These are phyloP conservation scores for Lochmaea capreae DNA, from an alignment of 2,888 invertebrate genomes.

Conservation along the genomic window DNA sequence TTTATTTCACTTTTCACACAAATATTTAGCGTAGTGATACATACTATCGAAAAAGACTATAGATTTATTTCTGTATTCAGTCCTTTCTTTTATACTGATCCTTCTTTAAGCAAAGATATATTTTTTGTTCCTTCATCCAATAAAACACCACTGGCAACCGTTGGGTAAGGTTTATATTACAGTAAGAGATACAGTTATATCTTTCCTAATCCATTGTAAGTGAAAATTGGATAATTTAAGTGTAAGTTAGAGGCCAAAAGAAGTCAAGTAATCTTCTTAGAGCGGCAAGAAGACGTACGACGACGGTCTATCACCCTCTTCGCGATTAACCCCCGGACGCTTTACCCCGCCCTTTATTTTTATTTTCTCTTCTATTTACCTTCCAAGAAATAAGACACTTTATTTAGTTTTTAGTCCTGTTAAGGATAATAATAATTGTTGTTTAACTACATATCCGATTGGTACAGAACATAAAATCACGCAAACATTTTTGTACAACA, in stretches of 20 bases:
- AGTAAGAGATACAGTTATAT: constrained; percentile 33
- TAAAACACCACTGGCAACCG: constrained; percentile 18
- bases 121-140: neutral
- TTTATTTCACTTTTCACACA: no score
- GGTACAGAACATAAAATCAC: no score
- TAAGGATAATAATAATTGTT: neutral
- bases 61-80: no score
- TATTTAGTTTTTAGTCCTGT: no score
- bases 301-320: constrained; percentile 46
- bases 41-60: no score
- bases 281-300: constrained; percentile 52
- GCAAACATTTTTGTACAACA: no score
- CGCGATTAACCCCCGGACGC: constrained; percentile 41
- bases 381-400: constrained; percentile 15
- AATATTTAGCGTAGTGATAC: no score
- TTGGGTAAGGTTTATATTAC: constrained; percentile 23
- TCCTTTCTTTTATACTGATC: no score
- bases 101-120: neutral
- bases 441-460: neutral
- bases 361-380: constrained; percentile 39
- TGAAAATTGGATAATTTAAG: constrained; percentile 50
- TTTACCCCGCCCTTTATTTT: no score
- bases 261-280: constrained; percentile 52
- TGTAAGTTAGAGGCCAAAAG: constrained; percentile 52
- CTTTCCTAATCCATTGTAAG: constrained; percentile 43